phyloP scores from a whole-genome alignment of 2,797 vertebrate species.

The Clarias fuscus region DNA sequence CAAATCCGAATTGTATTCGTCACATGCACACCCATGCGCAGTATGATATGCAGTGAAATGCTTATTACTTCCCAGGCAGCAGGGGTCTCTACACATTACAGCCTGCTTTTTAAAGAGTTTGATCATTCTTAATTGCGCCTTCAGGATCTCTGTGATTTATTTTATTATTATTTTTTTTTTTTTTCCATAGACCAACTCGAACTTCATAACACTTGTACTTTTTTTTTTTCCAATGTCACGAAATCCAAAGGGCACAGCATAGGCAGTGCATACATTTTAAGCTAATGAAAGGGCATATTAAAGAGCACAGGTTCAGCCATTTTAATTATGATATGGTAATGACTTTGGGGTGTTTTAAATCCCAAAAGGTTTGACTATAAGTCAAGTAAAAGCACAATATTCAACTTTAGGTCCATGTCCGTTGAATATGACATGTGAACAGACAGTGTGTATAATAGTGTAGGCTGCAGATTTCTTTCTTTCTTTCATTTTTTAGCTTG shows the following conservation, averaged over 20 bases:
- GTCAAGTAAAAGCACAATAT: background rate
- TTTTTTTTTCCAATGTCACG: constrained; percentile 9
- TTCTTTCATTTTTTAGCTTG: background rate
- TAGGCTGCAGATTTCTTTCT: background rate
- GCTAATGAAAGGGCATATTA: constrained; percentile 38
- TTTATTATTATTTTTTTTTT: background rate
- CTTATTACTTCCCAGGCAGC: background rate
- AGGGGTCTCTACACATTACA: background rate
- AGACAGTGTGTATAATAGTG: background rate
- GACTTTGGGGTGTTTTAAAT: constrained; percentile 19
- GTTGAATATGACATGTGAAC: background rate
- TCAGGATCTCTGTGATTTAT: background rate
- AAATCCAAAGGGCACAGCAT: constrained; percentile 13
- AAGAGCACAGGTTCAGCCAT: constrained; percentile 21
- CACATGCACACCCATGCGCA: no score
- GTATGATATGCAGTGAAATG: no score
- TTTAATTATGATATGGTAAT: constrained; percentile 41
- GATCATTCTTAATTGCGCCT: background rate
- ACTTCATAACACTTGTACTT: background rate
- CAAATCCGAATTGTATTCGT: background rate
- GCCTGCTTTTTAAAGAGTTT: background rate
- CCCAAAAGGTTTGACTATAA: constrained; percentile 1
- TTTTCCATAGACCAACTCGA: background rate
- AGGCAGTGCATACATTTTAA: background rate
- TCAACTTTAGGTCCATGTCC: background rate